These are phyloP conservation scores for Petromus typicus DNA, from an alignment of 2,113 vertebrate genomes.

Conservation along the genomic window DNA sequence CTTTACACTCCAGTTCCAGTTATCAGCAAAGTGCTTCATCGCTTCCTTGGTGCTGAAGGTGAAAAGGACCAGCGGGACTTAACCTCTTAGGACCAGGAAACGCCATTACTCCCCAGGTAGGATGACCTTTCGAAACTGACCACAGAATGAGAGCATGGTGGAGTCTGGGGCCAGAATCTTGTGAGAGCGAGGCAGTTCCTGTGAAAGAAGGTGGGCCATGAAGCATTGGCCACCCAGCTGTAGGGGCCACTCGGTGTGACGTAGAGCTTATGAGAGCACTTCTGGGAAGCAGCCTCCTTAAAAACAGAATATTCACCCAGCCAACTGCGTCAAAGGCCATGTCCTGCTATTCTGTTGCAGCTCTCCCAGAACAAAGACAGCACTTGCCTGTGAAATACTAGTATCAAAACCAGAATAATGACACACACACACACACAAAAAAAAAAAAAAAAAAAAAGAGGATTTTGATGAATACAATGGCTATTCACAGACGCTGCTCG, in stretches of 20 bases:
- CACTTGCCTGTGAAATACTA: background rate
- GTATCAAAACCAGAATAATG: background rate
- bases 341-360: background rate
- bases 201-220: background rate
- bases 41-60: background rate
- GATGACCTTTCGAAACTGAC: background rate
- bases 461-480: background rate
- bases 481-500: background rate
- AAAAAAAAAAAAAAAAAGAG: background rate
- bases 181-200: background rate
- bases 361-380: background rate
- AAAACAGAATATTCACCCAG: background rate
- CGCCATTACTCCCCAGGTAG: background rate
- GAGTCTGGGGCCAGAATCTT: background rate
- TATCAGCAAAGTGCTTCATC: background rate
- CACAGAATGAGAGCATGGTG: background rate
- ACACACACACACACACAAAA: too few relatives aligned
- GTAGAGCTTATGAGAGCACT: background rate
- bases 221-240: background rate
- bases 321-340: background rate
- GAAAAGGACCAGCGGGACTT: background rate
- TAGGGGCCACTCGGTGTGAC: background rate
- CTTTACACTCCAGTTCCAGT: background rate
- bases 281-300: background rate
- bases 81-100: background rate